Evolutionary conservation across 2,888 invertebrate genomes (phyloP), one percentile per base, ranked within the genome.

Genomic region (Caenorhabditis sp.): DNA sequence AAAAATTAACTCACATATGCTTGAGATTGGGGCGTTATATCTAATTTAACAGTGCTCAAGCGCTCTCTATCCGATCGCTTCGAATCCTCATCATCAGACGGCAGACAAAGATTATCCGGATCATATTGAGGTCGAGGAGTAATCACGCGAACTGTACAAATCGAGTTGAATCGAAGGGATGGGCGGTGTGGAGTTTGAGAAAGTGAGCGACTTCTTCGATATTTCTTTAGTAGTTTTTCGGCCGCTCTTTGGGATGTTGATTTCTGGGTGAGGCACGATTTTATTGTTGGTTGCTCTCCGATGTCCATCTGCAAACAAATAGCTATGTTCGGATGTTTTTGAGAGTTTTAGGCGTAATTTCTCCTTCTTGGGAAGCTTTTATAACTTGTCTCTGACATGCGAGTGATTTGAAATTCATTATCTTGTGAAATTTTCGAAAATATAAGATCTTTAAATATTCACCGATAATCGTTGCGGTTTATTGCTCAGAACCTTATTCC

Each of bases 91-190:
- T 72, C 72, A 23, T 67, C 67, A 0, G 67, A 64, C 3, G 70
- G 64, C 49, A 72, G 53, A n/a, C 52, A 25, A 25, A 68, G n/a
- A 10, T 65, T 21, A 12, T 68, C 59, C 0, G 72, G 68, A 31
- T 72, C 49, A 56, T 72, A 72, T 26, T 54, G 49, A 2, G 72
- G 65, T 10, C 72, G 23, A 0, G 72, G 72, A 31, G 72, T 72
- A 3, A 72, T 72, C 3, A 72, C 65, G n/a, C 65, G 53, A 25
- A 72, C 67, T n/a, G 72, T 68, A 38, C 72, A 72, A 36, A 62
- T 59, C 5, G 58, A 52, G 14, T 65, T 21, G 21, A 72, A 72
- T 17, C 58, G 50, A 31, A 71, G 27, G 25, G 43, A 56, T 7
- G 5, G 21, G 20, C 21, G 21, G 21, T 7, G 12, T 52, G 52